Evolutionary conservation across 1,140 invertebrate species (phyloP).

Genomic region (Grapholita molesta): DNA sequence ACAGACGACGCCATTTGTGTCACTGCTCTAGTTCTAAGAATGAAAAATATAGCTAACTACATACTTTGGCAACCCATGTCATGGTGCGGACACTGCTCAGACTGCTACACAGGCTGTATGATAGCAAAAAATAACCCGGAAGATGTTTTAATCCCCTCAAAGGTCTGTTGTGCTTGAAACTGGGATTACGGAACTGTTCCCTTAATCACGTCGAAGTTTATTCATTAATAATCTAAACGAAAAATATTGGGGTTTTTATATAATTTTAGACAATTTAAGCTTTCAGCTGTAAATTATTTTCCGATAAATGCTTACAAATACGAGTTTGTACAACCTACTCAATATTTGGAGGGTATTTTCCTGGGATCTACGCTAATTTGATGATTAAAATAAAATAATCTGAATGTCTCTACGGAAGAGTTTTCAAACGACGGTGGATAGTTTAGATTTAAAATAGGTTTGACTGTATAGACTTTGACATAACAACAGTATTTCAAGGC

Average conservation of each 20-base stretch:
- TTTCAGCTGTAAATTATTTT: neutral
- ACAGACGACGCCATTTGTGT: slow-evolving; percentile 9
- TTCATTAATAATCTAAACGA: slow-evolving; percentile 16
- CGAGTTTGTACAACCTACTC: neutral
- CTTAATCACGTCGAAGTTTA: slow-evolving; percentile 13
- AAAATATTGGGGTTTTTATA: slow-evolving; percentile 2
- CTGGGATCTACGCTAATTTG: neutral
- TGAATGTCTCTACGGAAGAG: no score
- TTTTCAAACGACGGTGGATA: no score
- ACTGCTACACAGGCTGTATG: neutral
- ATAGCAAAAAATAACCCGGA: slow-evolving; percentile 5
- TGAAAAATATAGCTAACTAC: slow-evolving; percentile 16
- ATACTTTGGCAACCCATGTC: slow-evolving; percentile 11
- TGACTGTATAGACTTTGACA: no score
- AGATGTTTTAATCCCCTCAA: slow-evolving; percentile 10
- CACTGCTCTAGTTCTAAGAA: slow-evolving; percentile 5
- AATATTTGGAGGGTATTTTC: neutral
- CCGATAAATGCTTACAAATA: neutral
- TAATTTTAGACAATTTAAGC: slow-evolving; percentile 11
- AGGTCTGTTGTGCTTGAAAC: slow-evolving; percentile 9
- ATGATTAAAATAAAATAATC: no score
- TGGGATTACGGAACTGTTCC: slow-evolving; percentile 7
- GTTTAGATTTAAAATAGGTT: no score
- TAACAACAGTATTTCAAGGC: no score
- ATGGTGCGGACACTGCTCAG: neutral